These are phyloP conservation scores for Rhynchotus rufescens DNA, from an alignment of 2,797 vertebrate species.

Conservation along the genomic window DNA sequence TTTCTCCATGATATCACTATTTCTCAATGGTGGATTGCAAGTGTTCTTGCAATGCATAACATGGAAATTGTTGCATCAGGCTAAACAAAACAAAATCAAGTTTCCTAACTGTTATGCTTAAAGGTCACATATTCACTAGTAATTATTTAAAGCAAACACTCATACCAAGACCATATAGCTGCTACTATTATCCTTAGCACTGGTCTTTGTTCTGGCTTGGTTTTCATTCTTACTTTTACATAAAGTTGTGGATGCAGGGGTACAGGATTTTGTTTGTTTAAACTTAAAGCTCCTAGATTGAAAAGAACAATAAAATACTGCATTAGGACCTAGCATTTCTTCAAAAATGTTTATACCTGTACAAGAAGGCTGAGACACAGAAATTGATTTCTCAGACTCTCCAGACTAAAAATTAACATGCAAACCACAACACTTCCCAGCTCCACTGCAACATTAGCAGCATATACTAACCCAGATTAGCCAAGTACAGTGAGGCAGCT, in stretches of 20 bases:
- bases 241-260: not conserved
- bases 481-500: fast-evolving
- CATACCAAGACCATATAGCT: not conserved
- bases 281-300: not conserved
- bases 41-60: not conserved
- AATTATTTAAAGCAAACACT: not conserved
- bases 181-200: not conserved
- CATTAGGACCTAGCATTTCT: not conserved
- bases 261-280: not conserved
- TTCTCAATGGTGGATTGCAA: conserved; percentile 30
- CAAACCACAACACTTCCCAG: not conserved
- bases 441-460: fast-evolving
- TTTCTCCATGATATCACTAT: not conserved
- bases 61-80: conserved; percentile 1
- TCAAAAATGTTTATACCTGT: not conserved
- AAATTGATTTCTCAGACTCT: not conserved
- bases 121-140: not conserved
- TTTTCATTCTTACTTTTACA: not conserved
- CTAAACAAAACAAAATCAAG: conserved; percentile 37
- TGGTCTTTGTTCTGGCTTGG: not conserved
- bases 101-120: conserved; percentile 25
- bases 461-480: not conserved
- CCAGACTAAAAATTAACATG: not conserved
- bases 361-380: not conserved
- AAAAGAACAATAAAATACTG: not conserved